Conservation (phyloP, 2,113 vertebrate genomes). For the Spizaetus ornatus region DNA sequence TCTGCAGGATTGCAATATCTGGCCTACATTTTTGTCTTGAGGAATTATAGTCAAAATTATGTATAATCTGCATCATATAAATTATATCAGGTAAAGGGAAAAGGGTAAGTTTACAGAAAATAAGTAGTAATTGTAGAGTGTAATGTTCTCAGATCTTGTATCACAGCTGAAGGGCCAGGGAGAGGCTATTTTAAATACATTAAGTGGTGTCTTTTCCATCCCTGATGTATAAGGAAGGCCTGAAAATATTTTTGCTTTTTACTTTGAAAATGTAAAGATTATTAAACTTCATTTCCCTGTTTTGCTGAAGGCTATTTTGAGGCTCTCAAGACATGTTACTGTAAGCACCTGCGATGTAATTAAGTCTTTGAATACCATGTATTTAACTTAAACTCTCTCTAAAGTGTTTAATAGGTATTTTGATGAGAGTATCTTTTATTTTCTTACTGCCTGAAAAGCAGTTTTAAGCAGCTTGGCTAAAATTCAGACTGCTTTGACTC, state of each 20-base stretch:
- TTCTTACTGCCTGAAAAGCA: neutral
- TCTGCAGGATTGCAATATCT: neutral
- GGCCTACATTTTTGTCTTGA: neutral
- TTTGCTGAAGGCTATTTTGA: constrained; percentile 32
- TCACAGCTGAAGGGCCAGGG: constrained; percentile 26
- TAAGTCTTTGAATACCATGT: constrained; percentile 2
- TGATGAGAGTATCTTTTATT: neutral
- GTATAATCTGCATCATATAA: neutral
- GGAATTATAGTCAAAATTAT: neutral
- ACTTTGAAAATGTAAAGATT: constrained; percentile 15
- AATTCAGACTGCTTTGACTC: neutral
- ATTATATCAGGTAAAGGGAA: neutral
- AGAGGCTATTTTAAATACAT: constrained; percentile 3
- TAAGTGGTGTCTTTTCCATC: neutral
- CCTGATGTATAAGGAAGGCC: neutral
- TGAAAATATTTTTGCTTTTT: constrained; percentile 11
- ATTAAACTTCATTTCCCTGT: neutral
- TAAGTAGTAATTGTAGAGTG: neutral
- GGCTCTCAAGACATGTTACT: neutral
- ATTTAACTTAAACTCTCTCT: neutral
- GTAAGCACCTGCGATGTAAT: constrained; percentile 12
- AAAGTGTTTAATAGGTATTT: neutral
- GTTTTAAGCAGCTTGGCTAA: neutral
- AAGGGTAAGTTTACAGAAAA: neutral
- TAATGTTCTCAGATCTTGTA: constrained; percentile 12